Base-by-base conservation (phyloP, 2,797 vertebrate species). In the Tadarida brasiliensis region DNA sequence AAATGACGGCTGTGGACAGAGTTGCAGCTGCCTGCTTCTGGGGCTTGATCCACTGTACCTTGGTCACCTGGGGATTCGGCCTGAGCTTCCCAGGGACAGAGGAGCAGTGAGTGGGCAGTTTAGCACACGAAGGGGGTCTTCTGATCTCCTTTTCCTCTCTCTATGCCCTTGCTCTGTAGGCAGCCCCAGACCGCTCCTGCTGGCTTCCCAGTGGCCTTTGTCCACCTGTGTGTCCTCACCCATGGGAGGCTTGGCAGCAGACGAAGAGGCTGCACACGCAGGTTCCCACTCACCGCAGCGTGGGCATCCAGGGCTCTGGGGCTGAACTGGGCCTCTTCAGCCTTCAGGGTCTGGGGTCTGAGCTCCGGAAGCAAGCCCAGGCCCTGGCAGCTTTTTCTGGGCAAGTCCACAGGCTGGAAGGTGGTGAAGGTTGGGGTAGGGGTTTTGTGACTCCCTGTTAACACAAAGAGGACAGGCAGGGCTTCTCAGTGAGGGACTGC, bases 361-460 rank as follows among this genome's bases (percentile, higher is more conserved):
- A 91, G 28, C 33, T n/a, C 68, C 0, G 11, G 51, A 70, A 33
- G 73, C 44, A 61, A 44, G 26, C 14, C n/a, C 24, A 26, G 35
- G 59, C 22, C 39, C 65, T 39, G 86, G 81, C 67, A 63, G 56
- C 73, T 77, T 57, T 74, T 87, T 68, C 1, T 33, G n/a, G 68
- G 71, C 73, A 49, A 30, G 63, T 61, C 49, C 71, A 3, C 5
- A 17, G 91, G 65, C 49, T 77, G 96, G 89, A 94, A 97, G 93
- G 96, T 97, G 91, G 47, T 94, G 93, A 97, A 96, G 67, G 91
- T 90, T 28, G 94, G 35, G 19, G 22, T 2, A 0, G 76, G 83
- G 59, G 4, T 57, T 90, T 91, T 24, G 12, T 26, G 26, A 49
- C 28, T 92, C 24, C 83, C 97, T 97, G 91, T 94, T 39, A 19